These are phyloP conservation scores for Venturia canescens DNA, from an alignment of 1,140 invertebrate species.

Conservation along the genomic window DNA sequence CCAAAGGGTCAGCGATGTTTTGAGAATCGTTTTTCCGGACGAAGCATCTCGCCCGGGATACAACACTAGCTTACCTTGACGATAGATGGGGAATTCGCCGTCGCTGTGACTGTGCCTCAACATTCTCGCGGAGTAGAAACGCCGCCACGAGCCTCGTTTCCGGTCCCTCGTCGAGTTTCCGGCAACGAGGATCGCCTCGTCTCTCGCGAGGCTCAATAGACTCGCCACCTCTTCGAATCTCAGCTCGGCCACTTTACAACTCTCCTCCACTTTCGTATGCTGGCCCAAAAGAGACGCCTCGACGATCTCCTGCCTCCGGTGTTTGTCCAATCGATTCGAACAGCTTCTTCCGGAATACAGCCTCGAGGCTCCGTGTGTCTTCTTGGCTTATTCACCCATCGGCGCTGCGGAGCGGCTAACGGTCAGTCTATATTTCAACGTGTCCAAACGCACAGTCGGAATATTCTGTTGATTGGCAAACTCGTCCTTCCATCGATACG, in stretches of 20 bases:
- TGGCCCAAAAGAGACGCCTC: neutral
- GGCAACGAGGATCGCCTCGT: conserved; percentile 60
- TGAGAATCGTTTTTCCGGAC: conserved; percentile 43
- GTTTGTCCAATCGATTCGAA: no score
- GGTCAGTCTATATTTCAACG: no score
- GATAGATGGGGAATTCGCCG: conserved; percentile 88
- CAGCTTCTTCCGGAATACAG: no score
- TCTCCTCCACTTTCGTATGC: neutral
- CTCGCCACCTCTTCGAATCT: conserved; percentile 65
- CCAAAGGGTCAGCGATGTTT: conserved; percentile 70
- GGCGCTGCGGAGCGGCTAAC: no score
- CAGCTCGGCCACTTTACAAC: conserved; percentile 54
- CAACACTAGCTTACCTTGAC: conserved; percentile 70
- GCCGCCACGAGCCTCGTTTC: conserved; percentile 66
- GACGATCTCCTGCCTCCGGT: no score
- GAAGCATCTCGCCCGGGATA: neutral
- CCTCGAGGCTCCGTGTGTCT: no score
- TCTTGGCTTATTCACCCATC: no score
- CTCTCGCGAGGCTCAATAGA: conserved; percentile 64
- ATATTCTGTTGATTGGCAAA: no score
- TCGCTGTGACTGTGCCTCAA: conserved; percentile 88
- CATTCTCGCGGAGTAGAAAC: conserved; percentile 78
- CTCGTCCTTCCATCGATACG: no score
- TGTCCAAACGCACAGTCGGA: no score
- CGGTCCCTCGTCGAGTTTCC: conserved; percentile 63